A percentile compares a stretch with the other conserved stretches of the same genome.
These are phyloP conservation scores for Lepidotrigona ventralis DNA, from an alignment of 1,140 invertebrate species.

Conservation along the genomic window DNA sequence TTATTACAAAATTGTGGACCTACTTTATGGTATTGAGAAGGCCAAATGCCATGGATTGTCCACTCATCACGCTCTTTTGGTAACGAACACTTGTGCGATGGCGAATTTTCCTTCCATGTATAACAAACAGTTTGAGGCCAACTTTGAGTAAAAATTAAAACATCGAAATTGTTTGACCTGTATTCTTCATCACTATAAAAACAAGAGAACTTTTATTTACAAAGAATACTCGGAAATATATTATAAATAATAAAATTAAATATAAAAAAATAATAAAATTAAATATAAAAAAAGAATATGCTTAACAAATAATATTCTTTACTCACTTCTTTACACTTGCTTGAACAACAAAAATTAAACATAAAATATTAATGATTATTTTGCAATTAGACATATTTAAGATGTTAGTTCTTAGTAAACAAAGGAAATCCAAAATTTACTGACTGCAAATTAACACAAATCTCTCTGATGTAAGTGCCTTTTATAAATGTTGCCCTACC, in stretches of 20 bases:
- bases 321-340: not conserved
- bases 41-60: constrained; percentile 93
- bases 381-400: not conserved
- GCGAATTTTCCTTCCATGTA: constrained; percentile 83
- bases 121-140: constrained; percentile 90
- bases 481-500: not conserved
- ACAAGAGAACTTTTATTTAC: too few relatives aligned
- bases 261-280: not conserved
- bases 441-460: not conserved
- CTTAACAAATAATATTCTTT: not conserved
- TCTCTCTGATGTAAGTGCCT: not conserved
- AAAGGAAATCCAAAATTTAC: too few relatives aligned
- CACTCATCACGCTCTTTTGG: constrained; percentile 84
- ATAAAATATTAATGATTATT: not conserved
- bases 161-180: constrained; percentile 82
- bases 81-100: constrained; percentile 83
- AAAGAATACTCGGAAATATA: too few relatives aligned
- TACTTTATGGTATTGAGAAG: constrained; percentile 84
- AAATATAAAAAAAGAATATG: too few relatives aligned
- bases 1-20: constrained; percentile 87
- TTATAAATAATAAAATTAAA: not conserved
- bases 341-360: not conserved
- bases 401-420: not conserved
- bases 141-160: constrained; percentile 89
- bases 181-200: not conserved